Evolutionary conservation across 2,797 vertebrate species (phyloP).

Genomic region (Naso thynnoides): DNA sequence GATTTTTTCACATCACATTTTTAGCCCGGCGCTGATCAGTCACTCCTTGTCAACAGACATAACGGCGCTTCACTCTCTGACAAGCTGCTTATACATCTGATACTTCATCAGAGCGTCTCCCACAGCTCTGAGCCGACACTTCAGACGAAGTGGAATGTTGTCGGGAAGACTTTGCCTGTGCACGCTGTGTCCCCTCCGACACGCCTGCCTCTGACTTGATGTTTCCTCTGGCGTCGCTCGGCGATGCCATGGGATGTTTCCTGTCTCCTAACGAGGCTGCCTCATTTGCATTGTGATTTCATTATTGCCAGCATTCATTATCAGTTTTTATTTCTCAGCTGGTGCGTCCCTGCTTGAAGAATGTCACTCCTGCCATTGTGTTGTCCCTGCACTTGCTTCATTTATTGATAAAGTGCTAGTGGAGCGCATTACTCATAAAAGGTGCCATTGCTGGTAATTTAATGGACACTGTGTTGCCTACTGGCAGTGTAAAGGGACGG

Average conservation of each 20-base stretch:
- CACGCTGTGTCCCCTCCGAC: constrained; percentile 36
- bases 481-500: constrained; percentile 49
- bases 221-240: constrained; percentile 50
- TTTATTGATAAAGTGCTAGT: constrained; percentile 58
- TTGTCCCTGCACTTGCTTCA: constrained; percentile 55
- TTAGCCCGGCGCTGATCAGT: constrained; percentile 47
- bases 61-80: constrained; percentile 35
- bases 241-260: constrained; percentile 37
- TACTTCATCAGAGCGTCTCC: constrained; percentile 55
- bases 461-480: constrained; percentile 58
- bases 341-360: constrained; percentile 26
- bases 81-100: constrained; percentile 60
- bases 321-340: constrained; percentile 50
- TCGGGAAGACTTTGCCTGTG: constrained; percentile 40
- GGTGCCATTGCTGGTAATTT: constrained; percentile 53
- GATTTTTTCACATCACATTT: constrained; percentile 31
- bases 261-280: constrained; percentile 54
- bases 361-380: constrained; percentile 35
- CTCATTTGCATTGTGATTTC: constrained; percentile 68
- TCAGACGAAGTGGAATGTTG: constrained; percentile 49
- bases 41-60: constrained; percentile 41
- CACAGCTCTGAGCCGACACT: constrained; percentile 48
- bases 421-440: constrained; percentile 63
- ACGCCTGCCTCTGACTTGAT: constrained; percentile 41
- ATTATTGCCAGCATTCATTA: constrained; percentile 64